A percentile compares a stretch with the other conserved stretches of the same genome.
These are phyloP conservation scores for Sminthopsis crassicaudata DNA, from an alignment of 2,113 vertebrate species.

Conservation along the genomic window DNA sequence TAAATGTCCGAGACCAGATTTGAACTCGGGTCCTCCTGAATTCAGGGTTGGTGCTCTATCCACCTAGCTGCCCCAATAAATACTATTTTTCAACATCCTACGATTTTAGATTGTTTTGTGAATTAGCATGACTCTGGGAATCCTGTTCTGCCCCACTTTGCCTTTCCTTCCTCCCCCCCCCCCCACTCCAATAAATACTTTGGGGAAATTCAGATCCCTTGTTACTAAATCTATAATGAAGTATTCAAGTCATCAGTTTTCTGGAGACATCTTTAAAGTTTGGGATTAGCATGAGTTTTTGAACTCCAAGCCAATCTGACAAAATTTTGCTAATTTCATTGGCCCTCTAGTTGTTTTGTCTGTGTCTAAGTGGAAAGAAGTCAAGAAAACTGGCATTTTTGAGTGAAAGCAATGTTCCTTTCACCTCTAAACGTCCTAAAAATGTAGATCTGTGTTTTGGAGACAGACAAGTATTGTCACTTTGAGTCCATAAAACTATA, in stretches of 20 bases:
- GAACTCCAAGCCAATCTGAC: neutral
- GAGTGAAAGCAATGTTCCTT: neutral
- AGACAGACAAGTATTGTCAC: too few species aligned
- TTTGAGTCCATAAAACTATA: too few species aligned
- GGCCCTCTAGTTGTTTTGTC: neutral
- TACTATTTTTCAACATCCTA: constrained; percentile 3
- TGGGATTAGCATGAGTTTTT: neutral
- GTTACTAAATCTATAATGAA: neutral
- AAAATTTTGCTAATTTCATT: neutral
- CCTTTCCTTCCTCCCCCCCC: too few species aligned
- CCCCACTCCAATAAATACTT: neutral
- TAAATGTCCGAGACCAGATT: too few species aligned
- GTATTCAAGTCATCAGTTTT: neutral
- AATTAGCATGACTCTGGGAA: constrained; percentile 1
- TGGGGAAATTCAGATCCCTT: neutral
- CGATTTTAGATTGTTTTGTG: constrained; percentile 12
- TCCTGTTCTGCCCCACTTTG: neutral
- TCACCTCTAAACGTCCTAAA: neutral
- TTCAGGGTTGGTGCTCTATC: too few species aligned
- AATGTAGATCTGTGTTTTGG: too few species aligned
- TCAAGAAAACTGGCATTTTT: neutral
- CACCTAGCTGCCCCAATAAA: too few species aligned
- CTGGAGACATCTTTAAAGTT: neutral
- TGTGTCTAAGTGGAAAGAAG: neutral
- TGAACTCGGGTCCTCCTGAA: too few species aligned